Evolutionary conservation across 1,140 invertebrate genomes (phyloP), one percentile per base, ranked within the genome.

Genomic region (Leptinotarsa texana): DNA sequence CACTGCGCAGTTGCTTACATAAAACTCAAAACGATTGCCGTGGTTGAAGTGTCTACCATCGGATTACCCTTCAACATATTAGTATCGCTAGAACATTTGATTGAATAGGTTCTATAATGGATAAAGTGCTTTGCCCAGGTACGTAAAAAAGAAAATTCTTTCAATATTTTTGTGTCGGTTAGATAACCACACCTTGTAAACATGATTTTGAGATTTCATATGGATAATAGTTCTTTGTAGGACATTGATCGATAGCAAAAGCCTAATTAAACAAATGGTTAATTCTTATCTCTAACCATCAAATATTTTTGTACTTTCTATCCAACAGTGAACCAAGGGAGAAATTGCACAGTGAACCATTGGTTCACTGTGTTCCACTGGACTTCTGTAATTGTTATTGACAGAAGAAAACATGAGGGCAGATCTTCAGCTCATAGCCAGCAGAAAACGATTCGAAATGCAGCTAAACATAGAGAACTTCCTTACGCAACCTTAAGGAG

Each of bases 281-380:
- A 13, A 8, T 51, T 51, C 6, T 51, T 51, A 51, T 51, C 15
- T 51, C 49, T 13, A 15, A 51, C 49, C 49, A 13, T 17, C 49
- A 17, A 51, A 51, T 15, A 3, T 15, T 51, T 13, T 51, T 51
- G 49, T 51, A 51, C 49, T 6, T 51, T 17, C 13, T 17, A 1
- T 51, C 5, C 6, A 51, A 51, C 49, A 51, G 49, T 15, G 49
- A 51, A 51, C 17, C 49, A 51, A 51, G 49, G 49, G 13, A 17
- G 17, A 17, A 17, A 3, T 51, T 17, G 11, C 49, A 51, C 49
- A 51, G 49, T 51, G 6, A 11, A 51, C 17, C 49, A 51, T 13
- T 51, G 49, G 49, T 51, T 51, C 49, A 51, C 63, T 63, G 63
- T 63, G 63, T 63, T 22, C 63, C 18, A 63, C 13, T 21, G 13